Evolutionary conservation across 92 coral and sea anemone species (phyloP).

Genomic region (Epizoanthus rinbou): DNA sequence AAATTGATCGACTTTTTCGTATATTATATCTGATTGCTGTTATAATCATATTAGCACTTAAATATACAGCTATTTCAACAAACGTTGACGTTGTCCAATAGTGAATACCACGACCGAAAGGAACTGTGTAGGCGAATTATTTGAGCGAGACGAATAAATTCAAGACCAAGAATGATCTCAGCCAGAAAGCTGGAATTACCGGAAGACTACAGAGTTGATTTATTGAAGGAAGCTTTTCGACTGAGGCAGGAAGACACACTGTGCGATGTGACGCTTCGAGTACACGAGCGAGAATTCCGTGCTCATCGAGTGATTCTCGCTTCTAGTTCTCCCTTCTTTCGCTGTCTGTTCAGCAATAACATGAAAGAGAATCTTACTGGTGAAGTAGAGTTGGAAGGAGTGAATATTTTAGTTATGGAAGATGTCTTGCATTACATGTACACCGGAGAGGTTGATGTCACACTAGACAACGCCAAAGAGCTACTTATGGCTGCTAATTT

Average conservation of each 20-base stretch:
- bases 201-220: neutral
- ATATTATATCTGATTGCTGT: too few species aligned
- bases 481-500: slow-evolving; percentile 26
- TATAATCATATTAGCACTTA: too few species aligned
- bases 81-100: too few species aligned
- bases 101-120: too few species aligned
- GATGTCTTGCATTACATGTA: slow-evolving; percentile 46
- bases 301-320: slow-evolving; percentile 53
- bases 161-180: too few species aligned
- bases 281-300: slow-evolving; percentile 5
- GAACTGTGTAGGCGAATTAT: too few species aligned
- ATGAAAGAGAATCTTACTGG: slow-evolving; percentile 8
- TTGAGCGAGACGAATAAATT: too few species aligned
- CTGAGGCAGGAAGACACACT: slow-evolving; percentile 32
- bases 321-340: slow-evolving; percentile 43
- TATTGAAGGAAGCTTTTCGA: neutral
- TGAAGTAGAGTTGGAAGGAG: slow-evolving; percentile 27
- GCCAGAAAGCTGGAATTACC: too few species aligned
- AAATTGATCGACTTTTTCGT: too few species aligned
- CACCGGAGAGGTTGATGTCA: slow-evolving; percentile 39
- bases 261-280: slow-evolving; percentile 42
- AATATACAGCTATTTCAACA: too few species aligned
- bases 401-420: slow-evolving; percentile 21
- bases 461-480: slow-evolving; percentile 20
- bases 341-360: slow-evolving; percentile 11